phyloP scores from a whole-genome alignment of 1,140 invertebrate species.

The Drosophila biarmipes region DNA sequence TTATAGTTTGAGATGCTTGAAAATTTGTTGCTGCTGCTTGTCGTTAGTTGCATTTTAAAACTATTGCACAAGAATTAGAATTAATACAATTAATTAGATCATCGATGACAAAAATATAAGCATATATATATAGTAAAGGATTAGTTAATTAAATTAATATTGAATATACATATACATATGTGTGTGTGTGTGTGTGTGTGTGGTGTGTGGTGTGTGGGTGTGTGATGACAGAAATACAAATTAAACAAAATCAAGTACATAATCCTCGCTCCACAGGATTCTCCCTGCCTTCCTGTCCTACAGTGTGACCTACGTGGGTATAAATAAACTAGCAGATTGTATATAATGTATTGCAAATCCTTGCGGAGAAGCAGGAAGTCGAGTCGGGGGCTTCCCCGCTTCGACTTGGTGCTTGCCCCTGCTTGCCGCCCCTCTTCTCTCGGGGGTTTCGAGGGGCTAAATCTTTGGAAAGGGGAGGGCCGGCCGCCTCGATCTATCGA shows the following conservation, averaged over 20 bases:
- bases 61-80: slow-evolving; percentile 79
- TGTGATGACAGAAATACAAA: slow-evolving; percentile 40
- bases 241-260: slow-evolving; percentile 46
- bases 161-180: slow-evolving; percentile 29
- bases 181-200: slow-evolving; percentile 38
- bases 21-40: slow-evolving; percentile 57
- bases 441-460: slow-evolving; percentile 6
- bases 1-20: slow-evolving; percentile 69
- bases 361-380: slow-evolving; percentile 6
- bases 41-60: slow-evolving; percentile 70
- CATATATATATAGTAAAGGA: slow-evolving; percentile 42
- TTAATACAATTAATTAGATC: slow-evolving; percentile 64
- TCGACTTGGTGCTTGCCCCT: neutral
- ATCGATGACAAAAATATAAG: slow-evolving; percentile 56
- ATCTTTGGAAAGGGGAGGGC: slow-evolving; percentile 41
- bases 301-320: slow-evolving; percentile 8
- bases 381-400: neutral
- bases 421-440: neutral
- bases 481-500: slow-evolving; percentile 23
- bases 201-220: slow-evolving; percentile 27
- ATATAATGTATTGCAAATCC: slow-evolving; percentile 39
- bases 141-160: slow-evolving; percentile 41
- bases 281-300: slow-evolving; percentile 2
- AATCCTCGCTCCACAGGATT: slow-evolving; percentile 12
- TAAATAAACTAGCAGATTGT: slow-evolving; percentile 52